Evolutionary conservation across 2,113 vertebrate species (phyloP).

Genomic region (Macaca mulatta): DNA sequence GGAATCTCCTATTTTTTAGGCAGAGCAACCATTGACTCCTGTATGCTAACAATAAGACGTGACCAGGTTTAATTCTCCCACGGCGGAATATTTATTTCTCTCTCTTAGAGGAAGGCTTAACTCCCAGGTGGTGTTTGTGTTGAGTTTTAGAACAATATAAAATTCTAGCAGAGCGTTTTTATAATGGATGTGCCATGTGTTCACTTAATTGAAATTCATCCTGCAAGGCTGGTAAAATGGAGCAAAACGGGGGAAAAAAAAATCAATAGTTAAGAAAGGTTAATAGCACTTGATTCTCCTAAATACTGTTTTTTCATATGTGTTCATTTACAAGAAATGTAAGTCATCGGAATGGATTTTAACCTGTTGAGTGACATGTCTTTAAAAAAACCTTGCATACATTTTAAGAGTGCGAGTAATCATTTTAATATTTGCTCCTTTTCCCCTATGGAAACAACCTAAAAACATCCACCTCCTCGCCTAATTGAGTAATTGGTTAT

Average conservation of each 20-base stretch:
- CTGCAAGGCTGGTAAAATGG: not conserved
- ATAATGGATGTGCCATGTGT: not conserved
- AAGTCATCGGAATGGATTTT: conserved; percentile 19
- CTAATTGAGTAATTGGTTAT: not conserved
- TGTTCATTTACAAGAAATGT: conserved; percentile 45
- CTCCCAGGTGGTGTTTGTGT: not conserved
- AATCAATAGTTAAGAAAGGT: conserved; percentile 6
- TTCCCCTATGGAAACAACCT: not conserved
- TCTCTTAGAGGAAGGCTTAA: not conserved
- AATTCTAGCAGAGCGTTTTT: conserved; percentile 11
- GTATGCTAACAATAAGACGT: not conserved
- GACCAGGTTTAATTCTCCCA: not conserved
- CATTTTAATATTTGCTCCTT: not conserved
- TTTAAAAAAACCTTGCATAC: conserved; percentile 6
- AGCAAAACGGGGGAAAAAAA: not conserved
- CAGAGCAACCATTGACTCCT: not conserved
- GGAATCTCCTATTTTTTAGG: not conserved
- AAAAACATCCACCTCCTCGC: not conserved
- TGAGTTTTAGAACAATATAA: conserved; percentile 27
- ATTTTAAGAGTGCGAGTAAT: not conserved
- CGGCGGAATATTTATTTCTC: not conserved
- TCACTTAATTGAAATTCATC: conserved; percentile 22
- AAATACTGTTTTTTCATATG: not conserved
- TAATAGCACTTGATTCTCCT: not conserved
- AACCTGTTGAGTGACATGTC: conserved; percentile 3